These are phyloP conservation scores for Ptychochromis oligacanthus DNA, from an alignment of 2,113 vertebrate genomes.

Conservation along the genomic window DNA sequence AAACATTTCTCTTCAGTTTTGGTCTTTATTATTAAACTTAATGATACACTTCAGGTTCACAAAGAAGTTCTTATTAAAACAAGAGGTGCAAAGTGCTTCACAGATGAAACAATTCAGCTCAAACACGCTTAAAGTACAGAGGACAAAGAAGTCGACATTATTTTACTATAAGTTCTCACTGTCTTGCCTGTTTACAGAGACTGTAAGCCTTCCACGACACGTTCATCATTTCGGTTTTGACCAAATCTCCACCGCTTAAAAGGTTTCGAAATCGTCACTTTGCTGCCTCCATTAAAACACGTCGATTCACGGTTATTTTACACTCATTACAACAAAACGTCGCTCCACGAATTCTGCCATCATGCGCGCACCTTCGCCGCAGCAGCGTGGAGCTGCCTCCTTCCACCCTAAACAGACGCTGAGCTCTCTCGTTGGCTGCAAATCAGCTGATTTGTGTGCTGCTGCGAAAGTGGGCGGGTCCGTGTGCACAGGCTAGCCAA, in stretches of 20 bases:
- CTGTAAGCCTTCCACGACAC: not conserved
- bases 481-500: constrained; percentile 20
- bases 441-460: not conserved
- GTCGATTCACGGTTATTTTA: not conserved
- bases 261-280: not conserved
- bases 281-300: not conserved
- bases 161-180: not conserved
- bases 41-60: not conserved
- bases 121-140: not conserved
- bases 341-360: not conserved
- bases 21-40: not conserved
- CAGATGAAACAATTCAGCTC: not conserved
- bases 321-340: not conserved
- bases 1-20: not conserved
- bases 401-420: not conserved
- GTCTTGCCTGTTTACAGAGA: not conserved
- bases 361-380: not conserved
- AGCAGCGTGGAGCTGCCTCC: not conserved
- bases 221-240: not conserved
- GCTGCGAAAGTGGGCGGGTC: not conserved
- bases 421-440: not conserved
- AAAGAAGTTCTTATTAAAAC: not conserved
- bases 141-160: not conserved
- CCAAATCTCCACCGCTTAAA: not conserved
- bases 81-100: not conserved